Conservation (phyloP, 2,888 invertebrate genomes). For the Chrysodeixis includens region DNA sequence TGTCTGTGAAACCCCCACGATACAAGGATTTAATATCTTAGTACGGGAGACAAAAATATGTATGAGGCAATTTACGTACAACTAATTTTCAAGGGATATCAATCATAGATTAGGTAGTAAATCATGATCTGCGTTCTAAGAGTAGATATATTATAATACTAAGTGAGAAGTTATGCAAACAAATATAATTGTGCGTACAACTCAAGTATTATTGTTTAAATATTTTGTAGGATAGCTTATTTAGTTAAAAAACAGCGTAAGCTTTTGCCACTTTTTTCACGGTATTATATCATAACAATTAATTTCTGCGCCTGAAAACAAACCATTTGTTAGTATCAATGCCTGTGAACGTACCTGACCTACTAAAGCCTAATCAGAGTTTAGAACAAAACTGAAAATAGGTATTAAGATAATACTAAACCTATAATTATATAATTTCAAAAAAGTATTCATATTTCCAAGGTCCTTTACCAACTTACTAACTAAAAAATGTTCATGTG, state of each 20-base stretch:
- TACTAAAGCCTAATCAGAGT: constrained; percentile 4
- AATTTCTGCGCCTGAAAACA: not conserved
- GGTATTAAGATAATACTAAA: not conserved
- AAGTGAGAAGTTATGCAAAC: too few species aligned
- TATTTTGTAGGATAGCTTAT: not conserved
- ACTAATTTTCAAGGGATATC: too few species aligned
- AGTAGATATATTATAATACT: too few species aligned
- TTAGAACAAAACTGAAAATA: constrained; percentile 1
- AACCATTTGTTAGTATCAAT: not conserved
- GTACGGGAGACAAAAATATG: too few species aligned
- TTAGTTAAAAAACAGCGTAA: not conserved
- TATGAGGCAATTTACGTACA: too few species aligned
- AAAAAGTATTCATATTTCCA: not conserved
- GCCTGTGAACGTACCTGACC: constrained; percentile 5
- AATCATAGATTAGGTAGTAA: too few species aligned
- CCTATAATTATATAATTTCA: not conserved
- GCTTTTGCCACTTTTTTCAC: not conserved
- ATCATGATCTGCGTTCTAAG: too few species aligned
- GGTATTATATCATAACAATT: not conserved
- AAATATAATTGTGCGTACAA: too few species aligned
- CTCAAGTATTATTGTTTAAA: too few species aligned
- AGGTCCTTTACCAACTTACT: not conserved
- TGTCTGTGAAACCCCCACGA: too few species aligned
- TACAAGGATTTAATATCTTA: too few species aligned
- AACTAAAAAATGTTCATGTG: not conserved